These are phyloP conservation scores for Vulpes ferrilata DNA, from an alignment of 2,113 vertebrate species.

Conservation along the genomic window DNA sequence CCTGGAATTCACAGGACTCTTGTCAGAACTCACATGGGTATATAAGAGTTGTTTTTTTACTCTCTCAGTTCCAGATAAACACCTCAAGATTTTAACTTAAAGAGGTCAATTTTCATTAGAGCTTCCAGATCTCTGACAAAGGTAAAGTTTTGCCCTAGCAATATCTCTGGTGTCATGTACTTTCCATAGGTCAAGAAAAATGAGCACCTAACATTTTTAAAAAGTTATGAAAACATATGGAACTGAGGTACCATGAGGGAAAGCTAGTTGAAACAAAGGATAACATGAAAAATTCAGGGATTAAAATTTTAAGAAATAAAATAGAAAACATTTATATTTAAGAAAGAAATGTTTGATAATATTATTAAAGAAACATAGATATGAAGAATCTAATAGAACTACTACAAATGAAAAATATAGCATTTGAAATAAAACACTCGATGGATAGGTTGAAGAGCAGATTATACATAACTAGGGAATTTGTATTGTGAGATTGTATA, in stretches of 20 bases:
- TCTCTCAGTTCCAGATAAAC: not conserved
- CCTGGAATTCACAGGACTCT: not conserved
- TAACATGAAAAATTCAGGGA: not conserved
- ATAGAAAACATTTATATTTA: not conserved
- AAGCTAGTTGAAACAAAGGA: not conserved
- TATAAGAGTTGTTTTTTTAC: not conserved
- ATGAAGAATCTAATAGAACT: not conserved
- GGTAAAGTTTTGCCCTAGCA: not conserved
- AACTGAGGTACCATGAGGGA: not conserved
- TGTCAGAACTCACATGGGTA: not conserved
- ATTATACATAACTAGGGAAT: not conserved
- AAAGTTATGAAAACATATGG: not conserved
- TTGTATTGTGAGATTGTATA: not conserved
- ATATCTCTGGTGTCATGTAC: not conserved
- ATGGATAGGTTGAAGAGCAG: not conserved
- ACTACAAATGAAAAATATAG: not conserved
- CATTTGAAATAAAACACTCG: not conserved
- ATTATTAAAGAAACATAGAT: not conserved
- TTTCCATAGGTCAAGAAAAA: not conserved
- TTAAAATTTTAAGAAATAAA: not conserved
- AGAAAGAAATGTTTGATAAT: not conserved
- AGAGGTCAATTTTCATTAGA: not conserved
- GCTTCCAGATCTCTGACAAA: conserved; percentile 9
- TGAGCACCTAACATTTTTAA: not conserved
- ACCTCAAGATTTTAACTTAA: not conserved